Percentiles rank a stretch among this genome's conserved stretches.
These are phyloP conservation scores for Taeniopygia guttata DNA, from an alignment of 2,797 vertebrate genomes.

Conservation along the genomic window DNA sequence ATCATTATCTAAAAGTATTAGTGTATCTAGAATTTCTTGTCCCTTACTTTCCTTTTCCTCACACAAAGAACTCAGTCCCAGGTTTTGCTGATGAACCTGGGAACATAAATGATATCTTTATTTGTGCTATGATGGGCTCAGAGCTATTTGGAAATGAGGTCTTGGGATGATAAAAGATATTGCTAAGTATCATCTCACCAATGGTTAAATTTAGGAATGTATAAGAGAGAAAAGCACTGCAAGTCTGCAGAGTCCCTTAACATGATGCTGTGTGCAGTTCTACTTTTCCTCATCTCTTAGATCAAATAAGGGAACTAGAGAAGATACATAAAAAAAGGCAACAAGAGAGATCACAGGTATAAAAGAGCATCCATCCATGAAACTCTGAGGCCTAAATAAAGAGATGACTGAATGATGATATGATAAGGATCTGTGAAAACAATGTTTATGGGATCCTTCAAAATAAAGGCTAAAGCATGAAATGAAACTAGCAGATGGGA, in stretches of 20 bases:
- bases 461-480: neutral
- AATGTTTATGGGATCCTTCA: neutral
- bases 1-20: neutral
- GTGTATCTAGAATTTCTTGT: neutral
- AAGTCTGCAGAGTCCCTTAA: neutral
- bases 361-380: neutral
- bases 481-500: neutral
- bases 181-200: neutral
- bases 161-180: neutral
- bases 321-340: neutral
- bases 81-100: neutral
- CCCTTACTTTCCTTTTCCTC: neutral
- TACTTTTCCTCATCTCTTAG: neutral
- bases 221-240: neutral
- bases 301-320: neutral
- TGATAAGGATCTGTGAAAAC: neutral
- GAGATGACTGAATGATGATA: fast-evolving
- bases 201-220: neutral
- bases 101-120: neutral
- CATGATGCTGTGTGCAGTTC: neutral
- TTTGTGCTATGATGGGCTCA: neutral
- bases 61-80: neutral
- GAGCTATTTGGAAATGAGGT: neutral
- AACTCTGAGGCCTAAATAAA: neutral
- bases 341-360: neutral